A percentile compares a stretch with the other conserved stretches of the same genome.
Conservation (phyloP, 2,113 vertebrate genomes). For the Cnemophilus loriae region DNA sequence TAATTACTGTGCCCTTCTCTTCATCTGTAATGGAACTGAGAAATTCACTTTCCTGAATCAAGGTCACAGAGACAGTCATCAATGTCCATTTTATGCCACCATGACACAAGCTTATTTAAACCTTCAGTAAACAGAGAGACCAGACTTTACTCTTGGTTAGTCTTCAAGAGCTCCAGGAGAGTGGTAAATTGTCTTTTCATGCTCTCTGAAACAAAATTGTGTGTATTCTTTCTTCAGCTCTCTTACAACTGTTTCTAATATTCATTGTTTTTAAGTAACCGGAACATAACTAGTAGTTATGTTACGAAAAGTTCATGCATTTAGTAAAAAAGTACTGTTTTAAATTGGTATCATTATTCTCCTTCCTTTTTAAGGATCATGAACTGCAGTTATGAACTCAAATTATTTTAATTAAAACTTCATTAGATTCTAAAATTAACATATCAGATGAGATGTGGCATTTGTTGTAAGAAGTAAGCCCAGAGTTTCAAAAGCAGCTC, state of each 20-base stretch:
- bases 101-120: neutral
- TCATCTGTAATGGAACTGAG: neutral
- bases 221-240: neutral
- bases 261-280: constrained; percentile 13
- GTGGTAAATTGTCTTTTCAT: neutral
- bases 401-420: constrained; percentile 64
- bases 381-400: constrained; percentile 48
- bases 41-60: neutral
- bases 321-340: neutral
- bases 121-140: neutral
- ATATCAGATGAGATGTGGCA: constrained; percentile 35
- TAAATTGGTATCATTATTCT: constrained; percentile 5
- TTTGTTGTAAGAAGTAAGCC: constrained; percentile 10
- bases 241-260: neutral
- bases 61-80: neutral
- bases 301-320: neutral
- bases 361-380: constrained; percentile 1
- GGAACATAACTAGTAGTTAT: neutral
- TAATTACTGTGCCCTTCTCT: neutral
- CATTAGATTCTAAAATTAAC: constrained; percentile 57
- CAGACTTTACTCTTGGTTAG: neutral
- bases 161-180: neutral
- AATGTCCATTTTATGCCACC: neutral
- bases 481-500: constrained; percentile 31
- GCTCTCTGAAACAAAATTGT: neutral